Percentiles rank a stretch among this genome's conserved stretches.
These are phyloP conservation scores for Ptychoptera albimana DNA, from an alignment of 2,888 invertebrate genomes.

Conservation along the genomic window DNA sequence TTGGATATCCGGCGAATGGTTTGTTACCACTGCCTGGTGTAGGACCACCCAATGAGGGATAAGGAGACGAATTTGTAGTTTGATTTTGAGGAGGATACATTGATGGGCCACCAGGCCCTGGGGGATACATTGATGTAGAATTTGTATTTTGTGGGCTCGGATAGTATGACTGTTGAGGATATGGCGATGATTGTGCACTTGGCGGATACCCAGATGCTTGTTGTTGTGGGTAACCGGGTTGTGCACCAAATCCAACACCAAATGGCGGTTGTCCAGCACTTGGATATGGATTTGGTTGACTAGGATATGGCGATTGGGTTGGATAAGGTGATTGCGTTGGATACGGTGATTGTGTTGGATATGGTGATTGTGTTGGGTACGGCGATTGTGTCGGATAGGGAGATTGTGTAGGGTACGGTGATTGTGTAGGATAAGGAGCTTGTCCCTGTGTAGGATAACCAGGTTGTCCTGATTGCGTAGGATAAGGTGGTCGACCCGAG, in stretches of 20 bases:
- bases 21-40: too few relatives aligned
- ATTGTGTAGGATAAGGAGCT: neutral
- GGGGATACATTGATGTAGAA: conserved; percentile 9
- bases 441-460: neutral
- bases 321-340: conserved; percentile 8
- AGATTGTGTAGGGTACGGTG: conserved; percentile 4
- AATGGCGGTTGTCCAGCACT: neutral
- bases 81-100: too few relatives aligned
- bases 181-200: too few relatives aligned
- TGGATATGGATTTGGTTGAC: neutral
- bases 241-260: neutral
- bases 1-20: neutral
- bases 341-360: conserved; percentile 10
- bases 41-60: too few relatives aligned
- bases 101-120: too few relatives aligned
- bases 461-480: too few relatives aligned
- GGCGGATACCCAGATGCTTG: neutral
- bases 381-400: conserved; percentile 6
- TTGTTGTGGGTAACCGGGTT: conserved; percentile 1
- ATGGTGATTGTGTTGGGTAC: conserved; percentile 8
- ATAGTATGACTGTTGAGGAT: conserved; percentile 4
- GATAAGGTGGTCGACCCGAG: too few relatives aligned
- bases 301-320: conserved; percentile 9
- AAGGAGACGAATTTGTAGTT: too few relatives aligned
- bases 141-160: conserved; percentile 1